Evolutionary conservation across 2,113 vertebrate genomes (phyloP), one percentile per base, ranked within the genome.

Genomic region (Vidua chalybeata): DNA sequence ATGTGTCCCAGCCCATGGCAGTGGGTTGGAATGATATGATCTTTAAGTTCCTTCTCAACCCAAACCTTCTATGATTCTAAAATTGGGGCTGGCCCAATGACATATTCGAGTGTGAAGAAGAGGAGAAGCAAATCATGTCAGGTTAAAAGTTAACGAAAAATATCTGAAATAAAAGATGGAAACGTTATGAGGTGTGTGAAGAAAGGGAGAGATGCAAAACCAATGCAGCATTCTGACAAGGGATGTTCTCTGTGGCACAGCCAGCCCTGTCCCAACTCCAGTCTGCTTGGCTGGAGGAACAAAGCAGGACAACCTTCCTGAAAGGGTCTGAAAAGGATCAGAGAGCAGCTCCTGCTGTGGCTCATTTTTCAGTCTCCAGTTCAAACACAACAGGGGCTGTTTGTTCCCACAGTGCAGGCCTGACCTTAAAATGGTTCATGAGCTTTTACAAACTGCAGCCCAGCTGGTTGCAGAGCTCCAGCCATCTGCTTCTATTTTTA

Each of bases 361-460:
- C 72, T 93, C 31, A 6, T 86, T 93, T 94, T 71, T 86, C 75
- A 88, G 33, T 9, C 83, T 64, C 68, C 72, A 49, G 61, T 46
- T 86, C 72, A n/a, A 92, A 11, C 48, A 37, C 80, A 78, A 41
- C 61, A 43, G 1, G 3, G 56, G 52, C 72, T 84, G 55, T 71
- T 90, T 84, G 80, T 96, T 97, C 94, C 94, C 96, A 97, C 95
- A 96, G 94, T 49, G 94, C 72, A 72, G 30, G n/a, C 30, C 64
- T 96, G 94, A 96, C 92, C 96, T 94, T 68, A 52, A 68, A 92
- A 90, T 86, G 68, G 11, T 35, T 63, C 90, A 45, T 0, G 3
- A 95, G 85, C 62, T 45, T 79, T 84, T 86, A 37, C 79, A 72
- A 63, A 26, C 59, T 96, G 75, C 82, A 86, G 63, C 59, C 79